Conservation (phyloP, 2,797 vertebrate species). For the Psittacula derbiana region DNA sequence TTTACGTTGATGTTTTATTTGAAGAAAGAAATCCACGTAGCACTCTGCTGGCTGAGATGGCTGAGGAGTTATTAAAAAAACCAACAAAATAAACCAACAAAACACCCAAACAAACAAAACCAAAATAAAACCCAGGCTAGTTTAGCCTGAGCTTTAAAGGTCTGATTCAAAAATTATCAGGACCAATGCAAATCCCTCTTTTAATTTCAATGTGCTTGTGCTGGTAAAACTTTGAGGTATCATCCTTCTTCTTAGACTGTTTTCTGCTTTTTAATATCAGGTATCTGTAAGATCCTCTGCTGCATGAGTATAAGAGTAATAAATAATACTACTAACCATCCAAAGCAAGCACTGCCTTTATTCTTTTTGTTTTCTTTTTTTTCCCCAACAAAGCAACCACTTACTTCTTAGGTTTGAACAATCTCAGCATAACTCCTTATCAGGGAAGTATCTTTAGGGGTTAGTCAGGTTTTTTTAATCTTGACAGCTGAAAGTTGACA, state of each 20-base stretch:
- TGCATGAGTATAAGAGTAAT: neutral
- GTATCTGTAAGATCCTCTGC: neutral
- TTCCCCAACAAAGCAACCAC: neutral
- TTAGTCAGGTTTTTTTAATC: neutral
- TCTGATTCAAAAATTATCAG: neutral
- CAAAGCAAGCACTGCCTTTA: neutral
- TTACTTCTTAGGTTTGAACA: neutral
- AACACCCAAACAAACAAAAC: neutral
- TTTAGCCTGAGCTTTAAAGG: constrained; percentile 5
- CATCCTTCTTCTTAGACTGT: constrained; percentile 21
- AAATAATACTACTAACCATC: neutral
- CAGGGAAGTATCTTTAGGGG: constrained; percentile 23
- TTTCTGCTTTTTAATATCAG: neutral
- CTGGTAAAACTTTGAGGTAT: neutral
- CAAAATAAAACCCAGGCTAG: neutral
- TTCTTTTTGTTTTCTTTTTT: neutral
- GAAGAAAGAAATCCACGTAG: constrained; percentile 39
- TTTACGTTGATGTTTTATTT: neutral
- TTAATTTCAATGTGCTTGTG: neutral
- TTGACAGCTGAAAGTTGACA: neutral
- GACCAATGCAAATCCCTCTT: constrained; percentile 6
- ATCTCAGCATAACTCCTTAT: neutral
- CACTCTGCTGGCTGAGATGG: neutral
- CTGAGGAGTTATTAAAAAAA: neutral
- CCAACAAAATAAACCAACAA: neutral